Conservation (phyloP, 1,140 invertebrate species). For the Cecropterus lyciades region DNA sequence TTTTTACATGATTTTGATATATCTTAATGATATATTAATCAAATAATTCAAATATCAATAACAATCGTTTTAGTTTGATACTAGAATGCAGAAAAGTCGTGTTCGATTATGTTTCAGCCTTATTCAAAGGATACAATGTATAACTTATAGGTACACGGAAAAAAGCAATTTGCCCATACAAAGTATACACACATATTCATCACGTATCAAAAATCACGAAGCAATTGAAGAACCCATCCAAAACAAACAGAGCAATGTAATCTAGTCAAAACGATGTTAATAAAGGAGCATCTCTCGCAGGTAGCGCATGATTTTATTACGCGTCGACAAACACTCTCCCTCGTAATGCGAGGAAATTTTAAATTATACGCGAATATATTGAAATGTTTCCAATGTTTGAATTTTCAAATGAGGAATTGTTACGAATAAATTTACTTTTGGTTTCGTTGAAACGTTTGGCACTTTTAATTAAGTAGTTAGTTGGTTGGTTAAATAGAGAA, state of each 20-base stretch:
- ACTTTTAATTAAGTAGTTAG: background rate
- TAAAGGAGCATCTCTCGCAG: slow-evolving; percentile 36
- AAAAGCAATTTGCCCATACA: too few relatives aligned
- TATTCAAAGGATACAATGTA: too few relatives aligned
- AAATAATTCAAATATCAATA: too few relatives aligned
- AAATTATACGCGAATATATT: slow-evolving; percentile 22
- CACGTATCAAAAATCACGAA: slow-evolving; percentile 12
- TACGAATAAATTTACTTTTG: background rate
- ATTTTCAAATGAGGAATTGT: slow-evolving; percentile 4
- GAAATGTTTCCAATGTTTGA: slow-evolving; percentile 3
- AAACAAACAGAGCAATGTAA: slow-evolving; percentile 25
- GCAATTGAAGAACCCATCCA: slow-evolving; percentile 15
- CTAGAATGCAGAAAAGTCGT: too few relatives aligned
- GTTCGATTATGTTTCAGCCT: too few relatives aligned
- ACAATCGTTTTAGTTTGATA: too few relatives aligned
- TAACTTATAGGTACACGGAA: too few relatives aligned
- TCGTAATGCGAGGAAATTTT: slow-evolving; percentile 5
- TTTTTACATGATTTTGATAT: too few relatives aligned
- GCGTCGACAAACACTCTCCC: slow-evolving; percentile 21
- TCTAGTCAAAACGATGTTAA: slow-evolving; percentile 34
- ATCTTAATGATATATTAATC: too few relatives aligned
- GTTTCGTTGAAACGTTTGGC: background rate
- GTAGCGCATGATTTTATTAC: slow-evolving; percentile 34
- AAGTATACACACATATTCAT: too few relatives aligned
- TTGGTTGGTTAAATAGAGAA: too few relatives aligned